Base-by-base conservation (phyloP, 2,888 invertebrate species). In the Drosophila nigricruria region DNA sequence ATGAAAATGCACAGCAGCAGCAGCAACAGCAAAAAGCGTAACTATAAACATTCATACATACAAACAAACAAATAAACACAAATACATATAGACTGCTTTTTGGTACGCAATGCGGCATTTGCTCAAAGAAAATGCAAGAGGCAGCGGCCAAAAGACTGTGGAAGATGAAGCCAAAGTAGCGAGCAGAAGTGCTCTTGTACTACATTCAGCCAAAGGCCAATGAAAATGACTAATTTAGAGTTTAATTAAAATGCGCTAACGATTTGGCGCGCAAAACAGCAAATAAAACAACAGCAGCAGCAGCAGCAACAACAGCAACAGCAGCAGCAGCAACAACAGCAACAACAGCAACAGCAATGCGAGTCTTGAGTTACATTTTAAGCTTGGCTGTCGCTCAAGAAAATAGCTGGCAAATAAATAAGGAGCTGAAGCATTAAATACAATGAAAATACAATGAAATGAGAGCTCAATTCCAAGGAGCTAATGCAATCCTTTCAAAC, bases 161-260 rank as follows among this genome's bases (percentile, higher is more conserved):
- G 50, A 32, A 50, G 45, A 34, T 30, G 45, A 25, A 38, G 23
- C 20, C 32, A 36, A 25, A 57, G 69, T 27, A 36, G 42, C 30
- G 57, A 8, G 54, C 49, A 42, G 57, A 57, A 67, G 72, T 43
- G 70, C 66, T 58, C 88, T 78, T 72, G 47, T 18, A 18, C 70
- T 69, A 70, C 78, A 88, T 85, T 78, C 73, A 71, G 78, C 79
- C 82, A 89, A 82, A 80, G 88, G 72, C 76, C 78, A 82, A 85
- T 80, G 88, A 77, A 85, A 88, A 90, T 88, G 80, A 88, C 90
- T 88, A 82, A 89, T 82, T 86, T 85, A 71, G 80, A 89, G 78
- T 88, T 86, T 86, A 85, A 89, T 86, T 86, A 86, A 86, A 86
- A 88, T 76, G 75, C 88, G 82, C 88, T 80, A 89, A 86, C 82